Conservation (phyloP, 2,113 vertebrate genomes). For the Burhinus oedicnemus region DNA sequence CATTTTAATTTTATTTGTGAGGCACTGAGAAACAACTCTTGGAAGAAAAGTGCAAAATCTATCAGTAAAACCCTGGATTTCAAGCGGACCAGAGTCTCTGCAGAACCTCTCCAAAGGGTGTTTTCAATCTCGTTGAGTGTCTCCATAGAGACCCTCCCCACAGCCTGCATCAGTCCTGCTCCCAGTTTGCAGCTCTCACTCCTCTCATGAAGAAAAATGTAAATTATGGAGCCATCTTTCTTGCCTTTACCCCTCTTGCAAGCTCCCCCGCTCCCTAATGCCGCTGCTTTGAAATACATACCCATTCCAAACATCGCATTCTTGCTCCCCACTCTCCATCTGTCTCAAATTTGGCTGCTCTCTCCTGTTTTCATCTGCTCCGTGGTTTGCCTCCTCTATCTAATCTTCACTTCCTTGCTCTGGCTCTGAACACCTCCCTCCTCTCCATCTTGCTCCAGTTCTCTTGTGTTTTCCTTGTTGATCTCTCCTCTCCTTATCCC, state of each 20-base stretch:
- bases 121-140: not conserved
- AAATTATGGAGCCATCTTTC: not conserved
- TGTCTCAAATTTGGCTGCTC: constrained; percentile 58
- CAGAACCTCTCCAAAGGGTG: not conserved
- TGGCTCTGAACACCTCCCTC: not conserved
- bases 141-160: not conserved
- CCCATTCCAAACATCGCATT: not conserved
- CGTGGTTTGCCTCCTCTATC: not conserved
- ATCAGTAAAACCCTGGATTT: not conserved
- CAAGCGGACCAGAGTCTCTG: not conserved
- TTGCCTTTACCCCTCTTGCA: not conserved
- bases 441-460: not conserved
- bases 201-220: not conserved
- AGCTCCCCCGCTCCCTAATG: constrained; percentile 4
- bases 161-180: not conserved
- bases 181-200: not conserved
- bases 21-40: not conserved
- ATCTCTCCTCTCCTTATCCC: not conserved
- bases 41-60: not conserved
- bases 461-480: not conserved
- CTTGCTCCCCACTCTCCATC: constrained; percentile 67
- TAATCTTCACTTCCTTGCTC: constrained; percentile 24
- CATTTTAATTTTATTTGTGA: constrained; percentile 43
- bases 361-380: constrained; percentile 50
- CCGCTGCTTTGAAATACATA: not conserved